Evolutionary conservation across 2,888 invertebrate species (phyloP).

Genomic region (Trachelus tabidus): DNA sequence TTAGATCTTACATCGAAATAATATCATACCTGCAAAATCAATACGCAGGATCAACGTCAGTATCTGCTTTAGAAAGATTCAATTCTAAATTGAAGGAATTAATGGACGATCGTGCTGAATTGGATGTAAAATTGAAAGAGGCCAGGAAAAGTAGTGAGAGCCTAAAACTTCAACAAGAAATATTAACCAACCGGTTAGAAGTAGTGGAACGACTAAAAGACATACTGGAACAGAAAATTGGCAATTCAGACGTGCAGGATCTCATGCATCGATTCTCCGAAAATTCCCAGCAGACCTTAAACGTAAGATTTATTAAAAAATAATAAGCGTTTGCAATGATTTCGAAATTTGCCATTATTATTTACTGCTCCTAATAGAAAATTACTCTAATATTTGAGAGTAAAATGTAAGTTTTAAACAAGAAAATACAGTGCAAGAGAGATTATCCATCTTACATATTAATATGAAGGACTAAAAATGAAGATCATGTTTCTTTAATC

Average conservation of each 20-base stretch:
- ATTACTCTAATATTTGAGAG: background rate
- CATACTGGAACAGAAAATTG: constrained; percentile 58
- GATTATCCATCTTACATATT: background rate
- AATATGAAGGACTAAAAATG: background rate
- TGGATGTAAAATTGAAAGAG: constrained; percentile 37
- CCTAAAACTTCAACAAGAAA: constrained; percentile 46
- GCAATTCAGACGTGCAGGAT: constrained; percentile 45
- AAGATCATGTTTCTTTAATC: background rate
- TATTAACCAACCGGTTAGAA: constrained; percentile 46
- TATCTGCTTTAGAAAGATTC: constrained; percentile 47
- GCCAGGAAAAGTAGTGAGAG: constrained; percentile 41
- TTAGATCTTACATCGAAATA: constrained; percentile 46
- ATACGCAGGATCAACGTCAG: constrained; percentile 53
- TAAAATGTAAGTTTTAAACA: background rate
- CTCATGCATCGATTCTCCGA: constrained; percentile 54
- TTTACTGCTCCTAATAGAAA: background rate
- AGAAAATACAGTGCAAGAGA: background rate
- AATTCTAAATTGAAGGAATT: constrained; percentile 35
- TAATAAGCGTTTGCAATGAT: background rate
- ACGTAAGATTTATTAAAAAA: constrained; percentile 33
- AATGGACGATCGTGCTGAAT: constrained; percentile 33
- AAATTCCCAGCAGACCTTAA: constrained; percentile 47
- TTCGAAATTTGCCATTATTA: background rate
- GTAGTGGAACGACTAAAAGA: constrained; percentile 57
- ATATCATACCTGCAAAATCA: constrained; percentile 53